Conservation (phyloP, 2,888 invertebrate species). For the Stenichneumon culpator region DNA sequence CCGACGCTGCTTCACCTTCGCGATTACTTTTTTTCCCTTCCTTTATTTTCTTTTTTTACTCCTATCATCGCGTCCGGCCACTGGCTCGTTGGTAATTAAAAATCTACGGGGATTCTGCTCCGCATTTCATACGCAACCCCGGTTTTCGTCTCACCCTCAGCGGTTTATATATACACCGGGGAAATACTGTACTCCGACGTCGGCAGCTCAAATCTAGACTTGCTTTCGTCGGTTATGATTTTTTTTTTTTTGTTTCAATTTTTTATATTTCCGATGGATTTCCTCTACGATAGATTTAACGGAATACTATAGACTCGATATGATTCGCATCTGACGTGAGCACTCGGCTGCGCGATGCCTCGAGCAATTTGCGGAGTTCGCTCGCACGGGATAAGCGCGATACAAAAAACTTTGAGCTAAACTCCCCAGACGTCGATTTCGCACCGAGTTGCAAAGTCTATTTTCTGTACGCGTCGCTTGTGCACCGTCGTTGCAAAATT, state of each 20-base stretch:
- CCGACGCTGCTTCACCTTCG: constrained; percentile 32
- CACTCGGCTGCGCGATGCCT: constrained; percentile 73
- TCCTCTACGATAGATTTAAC: constrained; percentile 79
- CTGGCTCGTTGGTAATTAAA: constrained; percentile 54
- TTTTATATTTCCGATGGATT: neutral
- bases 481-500: neutral
- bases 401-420: neutral
- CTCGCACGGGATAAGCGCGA: neutral
- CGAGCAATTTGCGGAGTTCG: neutral
- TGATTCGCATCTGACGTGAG: constrained; percentile 84
- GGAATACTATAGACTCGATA: constrained; percentile 79
- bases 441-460: neutral
- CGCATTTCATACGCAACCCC: constrained; percentile 32
- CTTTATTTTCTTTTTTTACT: constrained; percentile 12
- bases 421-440: neutral
- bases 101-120: constrained; percentile 39
- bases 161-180: neutral
- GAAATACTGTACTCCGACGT: constrained; percentile 21
- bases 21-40: neutral
- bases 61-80: constrained; percentile 35
- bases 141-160: constrained; percentile 23
- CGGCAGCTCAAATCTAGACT: constrained; percentile 22
- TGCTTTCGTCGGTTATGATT: constrained; percentile 12
- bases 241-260: neutral
- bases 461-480: neutral